phyloP scores from a whole-genome alignment of 2,797 vertebrate species.

The Bradypodion ventrale region DNA sequence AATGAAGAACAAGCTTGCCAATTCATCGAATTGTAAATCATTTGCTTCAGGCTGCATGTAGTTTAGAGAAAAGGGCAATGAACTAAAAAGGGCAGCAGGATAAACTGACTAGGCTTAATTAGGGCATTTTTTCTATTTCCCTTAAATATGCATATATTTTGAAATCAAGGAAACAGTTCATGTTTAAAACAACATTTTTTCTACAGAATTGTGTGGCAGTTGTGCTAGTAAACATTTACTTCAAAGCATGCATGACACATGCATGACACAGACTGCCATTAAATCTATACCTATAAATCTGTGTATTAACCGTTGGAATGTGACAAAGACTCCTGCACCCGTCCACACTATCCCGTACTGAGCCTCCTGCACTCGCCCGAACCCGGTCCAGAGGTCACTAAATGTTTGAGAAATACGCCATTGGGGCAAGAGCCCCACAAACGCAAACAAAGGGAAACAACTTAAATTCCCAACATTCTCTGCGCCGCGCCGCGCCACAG shows the following conservation, averaged over 20 bases:
- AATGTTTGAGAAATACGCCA: too few relatives aligned
- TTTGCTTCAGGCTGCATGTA: background rate
- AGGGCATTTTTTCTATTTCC: constrained; percentile 19
- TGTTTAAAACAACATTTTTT: background rate
- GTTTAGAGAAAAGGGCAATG: background rate
- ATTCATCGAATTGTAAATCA: background rate
- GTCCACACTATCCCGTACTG: too few relatives aligned
- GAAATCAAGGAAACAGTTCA: constrained; percentile 22
- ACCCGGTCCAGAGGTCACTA: too few relatives aligned
- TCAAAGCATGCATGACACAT: background rate
- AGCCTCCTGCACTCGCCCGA: too few relatives aligned
- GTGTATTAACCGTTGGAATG: too few relatives aligned
- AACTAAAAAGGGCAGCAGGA: background rate
- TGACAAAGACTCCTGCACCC: too few relatives aligned
- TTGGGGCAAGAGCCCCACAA: too few relatives aligned
- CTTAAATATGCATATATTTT: background rate
- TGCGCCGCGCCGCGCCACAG: too few relatives aligned
- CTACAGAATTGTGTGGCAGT: background rate
- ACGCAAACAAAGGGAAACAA: too few relatives aligned
- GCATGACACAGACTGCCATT: background rate
- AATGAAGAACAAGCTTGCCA: background rate
- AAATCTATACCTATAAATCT: too few relatives aligned
- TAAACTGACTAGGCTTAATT: background rate
- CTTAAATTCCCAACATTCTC: too few relatives aligned
- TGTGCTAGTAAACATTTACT: background rate